These are phyloP conservation scores for Dryococelus australis DNA, from an alignment of 2,888 invertebrate genomes.

Conservation along the genomic window DNA sequence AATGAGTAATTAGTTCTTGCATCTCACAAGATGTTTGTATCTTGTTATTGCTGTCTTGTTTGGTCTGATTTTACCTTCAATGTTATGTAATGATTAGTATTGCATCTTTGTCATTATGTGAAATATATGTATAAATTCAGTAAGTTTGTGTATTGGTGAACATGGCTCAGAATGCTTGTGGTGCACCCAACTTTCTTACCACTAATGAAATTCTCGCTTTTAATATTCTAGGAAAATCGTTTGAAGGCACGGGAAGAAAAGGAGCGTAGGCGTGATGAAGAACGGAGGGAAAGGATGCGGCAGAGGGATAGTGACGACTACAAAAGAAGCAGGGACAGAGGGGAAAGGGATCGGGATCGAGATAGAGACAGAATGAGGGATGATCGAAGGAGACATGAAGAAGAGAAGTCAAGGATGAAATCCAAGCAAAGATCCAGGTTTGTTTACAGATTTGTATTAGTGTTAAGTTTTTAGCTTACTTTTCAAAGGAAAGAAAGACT, in stretches of 20 bases:
- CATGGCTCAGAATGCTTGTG: too few relatives aligned
- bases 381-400: slow-evolving; percentile 54
- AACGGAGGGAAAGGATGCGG: slow-evolving; percentile 59
- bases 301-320: slow-evolving; percentile 41
- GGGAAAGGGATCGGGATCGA: slow-evolving; percentile 55
- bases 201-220: not conserved
- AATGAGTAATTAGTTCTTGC: too few relatives aligned
- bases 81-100: too few relatives aligned
- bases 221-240: slow-evolving; percentile 56
- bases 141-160: too few relatives aligned
- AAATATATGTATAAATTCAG: too few relatives aligned
- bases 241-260: slow-evolving; percentile 63
- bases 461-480: too few relatives aligned
- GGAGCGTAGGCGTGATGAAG: slow-evolving; percentile 62
- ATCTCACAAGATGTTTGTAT: too few relatives aligned
- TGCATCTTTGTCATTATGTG: too few relatives aligned
- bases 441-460: not conserved
- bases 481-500: too few relatives aligned
- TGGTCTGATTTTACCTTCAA: too few relatives aligned
- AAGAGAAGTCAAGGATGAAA: slow-evolving; percentile 45
- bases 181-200: too few relatives aligned
- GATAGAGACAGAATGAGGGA: slow-evolving; percentile 52
- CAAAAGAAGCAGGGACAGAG: slow-evolving; percentile 33
- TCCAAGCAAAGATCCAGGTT: slow-evolving; percentile 32
- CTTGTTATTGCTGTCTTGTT: too few relatives aligned